Conservation (phyloP, 2,888 invertebrate genomes). For the Aricia artaxerxes region DNA sequence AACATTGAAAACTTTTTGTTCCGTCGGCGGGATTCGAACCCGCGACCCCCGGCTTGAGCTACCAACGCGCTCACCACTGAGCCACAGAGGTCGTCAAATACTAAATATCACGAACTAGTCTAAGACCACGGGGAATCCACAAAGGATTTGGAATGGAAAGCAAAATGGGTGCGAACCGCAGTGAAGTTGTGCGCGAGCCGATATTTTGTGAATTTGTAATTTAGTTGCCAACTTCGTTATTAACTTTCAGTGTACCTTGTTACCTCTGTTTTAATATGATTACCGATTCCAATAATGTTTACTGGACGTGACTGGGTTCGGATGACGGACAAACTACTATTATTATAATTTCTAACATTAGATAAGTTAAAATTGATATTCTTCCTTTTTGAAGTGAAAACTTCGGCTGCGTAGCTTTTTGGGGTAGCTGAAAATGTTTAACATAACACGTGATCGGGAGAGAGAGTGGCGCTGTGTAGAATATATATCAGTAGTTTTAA, state of each 20-base stretch:
- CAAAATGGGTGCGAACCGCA: neutral
- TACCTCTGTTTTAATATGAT: constrained; percentile 22
- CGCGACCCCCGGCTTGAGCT: too few species aligned
- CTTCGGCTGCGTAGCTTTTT: neutral
- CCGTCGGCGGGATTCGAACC: too few species aligned
- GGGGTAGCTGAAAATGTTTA: too few species aligned
- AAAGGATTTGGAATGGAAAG: neutral
- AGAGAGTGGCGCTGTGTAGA: too few species aligned
- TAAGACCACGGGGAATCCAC: neutral
- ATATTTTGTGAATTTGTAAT: constrained; percentile 23
- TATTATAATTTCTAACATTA: neutral
- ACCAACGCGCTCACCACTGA: too few species aligned
- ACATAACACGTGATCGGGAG: too few species aligned
- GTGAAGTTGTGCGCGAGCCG: neutral
- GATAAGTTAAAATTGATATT: neutral
- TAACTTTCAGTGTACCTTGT: neutral
- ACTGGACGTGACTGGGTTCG: neutral
- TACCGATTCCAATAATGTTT: constrained; percentile 7
- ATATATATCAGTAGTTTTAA: too few species aligned
- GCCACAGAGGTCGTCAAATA: too few species aligned
- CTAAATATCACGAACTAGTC: neutral
- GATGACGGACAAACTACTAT: neutral
- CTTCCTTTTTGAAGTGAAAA: neutral
- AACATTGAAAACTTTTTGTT: too few species aligned
- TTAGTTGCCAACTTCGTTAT: constrained; percentile 15